phyloP scores from a whole-genome alignment of 2,888 invertebrate species.

The Scaptomyza caliginosa region DNA sequence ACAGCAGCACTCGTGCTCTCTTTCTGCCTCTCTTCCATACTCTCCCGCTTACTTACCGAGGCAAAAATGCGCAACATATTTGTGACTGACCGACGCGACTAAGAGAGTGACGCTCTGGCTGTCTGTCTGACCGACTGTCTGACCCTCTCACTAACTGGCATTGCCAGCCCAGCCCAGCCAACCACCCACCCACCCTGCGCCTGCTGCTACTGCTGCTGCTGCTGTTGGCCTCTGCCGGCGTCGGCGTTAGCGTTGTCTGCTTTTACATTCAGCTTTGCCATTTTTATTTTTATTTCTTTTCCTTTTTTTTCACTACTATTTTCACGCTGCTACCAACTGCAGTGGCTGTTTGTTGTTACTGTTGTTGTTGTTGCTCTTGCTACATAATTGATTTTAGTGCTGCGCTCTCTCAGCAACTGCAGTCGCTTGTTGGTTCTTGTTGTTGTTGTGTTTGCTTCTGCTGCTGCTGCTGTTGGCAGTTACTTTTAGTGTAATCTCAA shows the following conservation, averaged over 20 bases:
- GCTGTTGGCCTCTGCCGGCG: slow-evolving; percentile 18
- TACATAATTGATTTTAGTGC: slow-evolving; percentile 82
- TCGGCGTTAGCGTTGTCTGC: slow-evolving; percentile 59
- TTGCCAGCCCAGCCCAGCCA: slow-evolving; percentile 31
- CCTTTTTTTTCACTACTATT: slow-evolving; percentile 78
- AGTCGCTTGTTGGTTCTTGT: slow-evolving; percentile 29
- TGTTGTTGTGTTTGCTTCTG: slow-evolving; percentile 24
- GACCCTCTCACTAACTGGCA: slow-evolving; percentile 28
- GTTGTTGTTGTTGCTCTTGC: slow-evolving; percentile 47
- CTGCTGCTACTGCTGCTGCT: slow-evolving; percentile 19
- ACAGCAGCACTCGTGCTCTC: slow-evolving; percentile 58
- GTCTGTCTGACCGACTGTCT: slow-evolving; percentile 15
- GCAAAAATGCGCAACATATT: slow-evolving; percentile 80
- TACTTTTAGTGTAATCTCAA: slow-evolving; percentile 78
- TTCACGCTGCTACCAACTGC: slow-evolving; percentile 70
- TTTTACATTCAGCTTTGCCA: slow-evolving; percentile 56
- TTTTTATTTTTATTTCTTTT: too few relatives aligned
- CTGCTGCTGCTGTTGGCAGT: slow-evolving; percentile 64
- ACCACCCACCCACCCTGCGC: slow-evolving; percentile 55
- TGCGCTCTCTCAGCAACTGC: slow-evolving; percentile 68
- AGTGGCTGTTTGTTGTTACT: slow-evolving; percentile 40
- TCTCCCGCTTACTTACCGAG: slow-evolving; percentile 19
- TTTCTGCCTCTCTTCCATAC: slow-evolving; percentile 15
- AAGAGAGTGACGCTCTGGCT: slow-evolving; percentile 40
- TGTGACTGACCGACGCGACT: slow-evolving; percentile 72